Base-by-base conservation (phyloP, 2,797 vertebrate species). In the Leptodactylus fallax region DNA sequence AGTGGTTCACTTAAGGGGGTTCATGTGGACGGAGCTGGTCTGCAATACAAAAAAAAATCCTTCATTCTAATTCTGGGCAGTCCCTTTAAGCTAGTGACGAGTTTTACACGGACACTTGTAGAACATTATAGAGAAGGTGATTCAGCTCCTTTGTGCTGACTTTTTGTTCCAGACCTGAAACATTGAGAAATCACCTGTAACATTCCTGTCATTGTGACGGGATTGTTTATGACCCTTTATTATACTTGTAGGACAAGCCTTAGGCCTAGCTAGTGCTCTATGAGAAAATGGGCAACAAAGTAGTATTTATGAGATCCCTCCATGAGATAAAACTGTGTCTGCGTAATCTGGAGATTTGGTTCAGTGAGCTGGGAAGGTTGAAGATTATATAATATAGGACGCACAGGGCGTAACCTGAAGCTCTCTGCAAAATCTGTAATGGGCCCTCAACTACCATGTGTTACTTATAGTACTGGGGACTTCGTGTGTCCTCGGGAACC, bases 261-360 rank as follows among this genome's bases (percentile, higher is more conserved):
- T 83, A 2, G 12, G 27, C 6, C 19, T n/a, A 53, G 27, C 45
- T 6, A 71, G 10, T 19, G 8, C 56, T 60, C 6, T n/a, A 12
- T 56, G 19, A 53, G 23, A 83, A 83, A 72, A 53, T 67, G 25
- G 25, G 36, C 17, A 12, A 74, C 53, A 83, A 83, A 72, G 27
- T 16, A 60, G 27, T 8, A 36, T 14, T 23, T 72, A 19, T 72
- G 7, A 47, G 65, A 83, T 83, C 6, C 16, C 67, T 47, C 13
- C 7, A 36, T 14, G 25, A 72, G 81, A 74, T 72, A 83, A 74
- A 56, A 19, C 51, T 72, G 12, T 12, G 14, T 36, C 27, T 5
- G 7, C 19, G 65, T 55, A 45, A 45, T 72, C 25, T 69, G 14
- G 17, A 8, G 81, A 56, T 60, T 13, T 12, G 81, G 14, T 56